Base-by-base conservation (phyloP, 2,888 invertebrate species). In the Steinernema scapterisci region DNA sequence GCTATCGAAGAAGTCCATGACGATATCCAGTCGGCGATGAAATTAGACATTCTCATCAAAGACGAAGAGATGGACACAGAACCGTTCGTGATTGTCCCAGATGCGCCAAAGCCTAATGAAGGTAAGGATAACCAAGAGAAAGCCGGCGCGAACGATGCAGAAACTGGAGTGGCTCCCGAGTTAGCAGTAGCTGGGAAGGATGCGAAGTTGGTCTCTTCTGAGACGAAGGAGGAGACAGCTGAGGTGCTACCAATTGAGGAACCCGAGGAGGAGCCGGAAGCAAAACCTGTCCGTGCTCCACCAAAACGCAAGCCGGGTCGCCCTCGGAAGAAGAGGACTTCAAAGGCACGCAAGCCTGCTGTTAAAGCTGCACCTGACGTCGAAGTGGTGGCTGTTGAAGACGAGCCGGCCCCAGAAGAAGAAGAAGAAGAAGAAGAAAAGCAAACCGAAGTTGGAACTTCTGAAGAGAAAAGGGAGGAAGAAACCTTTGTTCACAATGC, bases 241-340 rank as follows among this genome's bases (percentile, higher is more conserved):
- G 48, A 48, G 16, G 48, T n/a, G 2, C 3, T 48, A n/a, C 48
- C 48, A 5, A 16, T 13, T 13, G 48, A 3, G 48, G 48, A 16
- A 16, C 48, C 48, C 2, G 38, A 38, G 19, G 6, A 48, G 13
- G 13, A 48, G 19, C 16, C 48, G 48, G 48, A 48, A 48, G 6
- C 48, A n/a, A 16, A 48, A 13, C 48, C 19, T 48, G 48, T 48
- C 13, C 48, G 48, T 16, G 48, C 13, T 5, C n/a, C 19, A 7
- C n/a, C n/a, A 13, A 63, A 31, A 31, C 63, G 63, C 2, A 63
- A 63, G 16, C 63, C 63, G 16, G 63, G 63, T 11, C 21, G 63
- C 6, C 63, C 63, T 9, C 23, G 31, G 25, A 63, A 63, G 63
- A 27, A 31, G 13, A 6, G 63, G 27, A 11, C 16, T 13, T 6